Percentiles rank a stretch among this genome's conserved stretches.
Conservation (phyloP, 2,797 vertebrate genomes). For the Heteromormyrus szaboi region DNA sequence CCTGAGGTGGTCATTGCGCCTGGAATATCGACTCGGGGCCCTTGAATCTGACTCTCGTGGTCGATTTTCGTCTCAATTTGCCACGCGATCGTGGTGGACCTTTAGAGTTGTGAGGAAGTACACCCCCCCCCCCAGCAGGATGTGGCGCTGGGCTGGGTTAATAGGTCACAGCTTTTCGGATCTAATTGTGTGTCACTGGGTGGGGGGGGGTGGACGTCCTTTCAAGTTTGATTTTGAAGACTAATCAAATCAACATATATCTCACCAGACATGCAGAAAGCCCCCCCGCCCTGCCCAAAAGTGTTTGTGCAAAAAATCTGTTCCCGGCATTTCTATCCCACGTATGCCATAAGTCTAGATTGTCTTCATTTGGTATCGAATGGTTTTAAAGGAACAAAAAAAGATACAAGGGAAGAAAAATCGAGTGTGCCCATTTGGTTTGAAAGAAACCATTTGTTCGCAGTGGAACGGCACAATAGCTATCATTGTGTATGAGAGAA, state of each 20-base stretch:
- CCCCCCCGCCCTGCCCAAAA: no score
- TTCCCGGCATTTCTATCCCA: conserved; percentile 51
- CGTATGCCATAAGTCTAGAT: conserved; percentile 44
- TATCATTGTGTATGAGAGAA: not conserved
- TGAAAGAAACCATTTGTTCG: not conserved
- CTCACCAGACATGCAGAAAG: conserved; percentile 50
- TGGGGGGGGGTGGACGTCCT: conserved; percentile 32
- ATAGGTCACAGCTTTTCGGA: conserved; percentile 52
- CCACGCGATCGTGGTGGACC: conserved; percentile 56
- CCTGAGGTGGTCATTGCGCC: conserved; percentile 23
- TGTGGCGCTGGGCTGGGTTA: conserved; percentile 47
- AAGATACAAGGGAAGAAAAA: conserved; percentile 33
- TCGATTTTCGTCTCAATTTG: conserved; percentile 55
- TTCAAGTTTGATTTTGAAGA: conserved; percentile 58
- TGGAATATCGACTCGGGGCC: conserved; percentile 33
- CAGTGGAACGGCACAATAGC: not conserved
- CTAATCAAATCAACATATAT: conserved; percentile 59
- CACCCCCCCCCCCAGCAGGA: conserved; percentile 27
- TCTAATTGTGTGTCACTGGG: conserved; percentile 51
- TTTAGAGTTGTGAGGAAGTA: conserved; percentile 47
- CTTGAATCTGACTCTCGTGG: conserved; percentile 36
- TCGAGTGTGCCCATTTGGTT: conserved; percentile 9
- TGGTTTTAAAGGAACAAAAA: conserved; percentile 44
- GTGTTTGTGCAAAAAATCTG: conserved; percentile 52
- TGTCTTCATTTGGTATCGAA: conserved; percentile 51